A percentile compares a stretch with the other conserved stretches of the same genome.
Evolutionary conservation across 2,888 invertebrate genomes (phyloP).

Genomic region (Ectemnius lituratus): DNA sequence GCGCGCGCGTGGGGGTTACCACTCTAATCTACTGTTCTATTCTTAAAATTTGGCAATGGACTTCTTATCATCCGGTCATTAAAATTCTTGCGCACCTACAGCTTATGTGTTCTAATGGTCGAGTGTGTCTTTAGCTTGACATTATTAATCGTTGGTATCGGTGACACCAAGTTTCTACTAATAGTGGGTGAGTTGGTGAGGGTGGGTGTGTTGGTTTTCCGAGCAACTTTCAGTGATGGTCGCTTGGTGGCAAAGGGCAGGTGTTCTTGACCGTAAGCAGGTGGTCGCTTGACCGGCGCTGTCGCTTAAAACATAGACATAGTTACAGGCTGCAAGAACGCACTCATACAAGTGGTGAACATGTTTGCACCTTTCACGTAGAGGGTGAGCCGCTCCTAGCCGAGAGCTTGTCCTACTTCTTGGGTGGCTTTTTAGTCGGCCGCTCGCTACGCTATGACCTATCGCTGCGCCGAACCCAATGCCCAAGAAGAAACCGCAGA

Average conservation of each 20-base stretch:
- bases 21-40: slow-evolving; percentile 32
- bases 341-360: slow-evolving; percentile 17
- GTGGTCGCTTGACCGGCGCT: slow-evolving; percentile 14
- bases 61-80: slow-evolving; percentile 17
- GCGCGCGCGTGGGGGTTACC: not conserved
- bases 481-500: too few species aligned
- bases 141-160: too few species aligned
- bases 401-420: slow-evolving; percentile 18
- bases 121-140: not conserved
- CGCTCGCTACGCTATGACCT: too few species aligned
- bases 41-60: slow-evolving; percentile 32
- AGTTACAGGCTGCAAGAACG: not conserved
- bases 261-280: slow-evolving; percentile 27
- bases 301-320: slow-evolving; percentile 18
- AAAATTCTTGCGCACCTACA: not conserved
- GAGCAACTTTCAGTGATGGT: too few species aligned
- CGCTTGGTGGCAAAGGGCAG: slow-evolving; percentile 22
- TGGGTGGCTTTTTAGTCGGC: not conserved
- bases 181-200: too few species aligned
- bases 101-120: not conserved
- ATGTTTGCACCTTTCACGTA: slow-evolving; percentile 25
- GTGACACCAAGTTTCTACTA: too few species aligned
- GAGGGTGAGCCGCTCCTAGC: not conserved
- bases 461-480: too few species aligned
- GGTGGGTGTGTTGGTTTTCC: too few species aligned